Base-by-base conservation (phyloP, 2,888 invertebrate genomes). In the Nesidiocoris tenuis region DNA sequence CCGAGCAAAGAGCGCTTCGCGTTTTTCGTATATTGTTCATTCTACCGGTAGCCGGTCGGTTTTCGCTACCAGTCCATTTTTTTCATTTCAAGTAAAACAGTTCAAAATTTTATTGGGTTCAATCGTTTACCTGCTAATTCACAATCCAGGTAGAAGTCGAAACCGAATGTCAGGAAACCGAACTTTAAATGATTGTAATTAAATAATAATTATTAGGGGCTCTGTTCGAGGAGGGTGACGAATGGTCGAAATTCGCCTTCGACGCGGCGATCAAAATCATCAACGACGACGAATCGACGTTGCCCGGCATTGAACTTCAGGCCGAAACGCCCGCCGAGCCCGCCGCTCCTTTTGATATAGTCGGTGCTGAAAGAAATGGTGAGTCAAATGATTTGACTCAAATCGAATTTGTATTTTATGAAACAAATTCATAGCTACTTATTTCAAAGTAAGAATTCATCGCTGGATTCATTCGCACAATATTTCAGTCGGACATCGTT, bases 191-290 rank as follows among this genome's bases (percentile, higher is more conserved):
- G n/a, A n/a, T n/a, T n/a, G n/a, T n/a, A n/a, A n/a, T n/a, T n/a
- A n/a, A n/a, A n/a, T n/a, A n/a, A n/a, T 39, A 3, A 39, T 39
- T 39, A 39, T 39, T 39, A 79, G 81, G 80, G 54, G 81, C 80
- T 7, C 59, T 81, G 67, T 81, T 80, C 72, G 78, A 79, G 39
- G 56, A 76, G 21, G 72, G 74, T 3, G 80, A 80, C 22, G 76
- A 75, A 16, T 66, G 74, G 61, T 74, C 78, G 21, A 70, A 77
- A 54, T 68, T 77, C 57, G 80, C 79, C 1, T 80, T 81, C 70
- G 74, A 74, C 21, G 77, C 78, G 9, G 79, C 80, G 0, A 77
- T 79, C 9, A 78, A 80, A 19, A 77, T 74, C 65, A 76, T 80
- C 39, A 80, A 80, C 70, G 74, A 66, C 55, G 65, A 74, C 24